Base-by-base conservation (phyloP, 2,888 invertebrate species). In the Athalia circularis region DNA sequence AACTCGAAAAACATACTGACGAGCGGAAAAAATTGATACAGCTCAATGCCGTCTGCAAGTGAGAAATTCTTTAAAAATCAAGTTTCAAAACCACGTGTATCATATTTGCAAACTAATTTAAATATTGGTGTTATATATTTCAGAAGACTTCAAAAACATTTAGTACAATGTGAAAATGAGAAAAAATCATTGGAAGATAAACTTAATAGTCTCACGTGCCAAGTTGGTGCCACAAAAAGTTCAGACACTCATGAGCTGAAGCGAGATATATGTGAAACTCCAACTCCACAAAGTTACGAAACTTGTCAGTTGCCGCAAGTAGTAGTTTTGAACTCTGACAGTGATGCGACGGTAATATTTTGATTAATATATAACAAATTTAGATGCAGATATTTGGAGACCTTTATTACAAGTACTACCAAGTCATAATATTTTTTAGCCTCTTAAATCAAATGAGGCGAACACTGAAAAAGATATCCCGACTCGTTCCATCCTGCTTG, bases 381-480 rank as follows among this genome's bases (percentile, higher is more conserved):
- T 29, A 29, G 29, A 29, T 29, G 29, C 29, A 29, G 29, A 29
- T 29, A 29, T 29, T 29, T 29, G 29, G 29, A 29, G 29, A 29
- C 29, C 29, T 29, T 29, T 29, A 29, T 29, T 29, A 29, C 29
- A 29, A 29, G 29, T 29, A 29, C 29, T 54, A 54, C 54, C 5
- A 6, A 4, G 7, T 54, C n/a, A 54, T 54, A 54, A 29, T 29
- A 29, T 29, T 1, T 29, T 29, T 29, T 29, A 29, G 29, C 29
- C 29, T 29, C 29, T 29, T 29, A 29, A 29, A 29, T 13, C 57
- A 6, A 80, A 79, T 43, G 77, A 78, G 0, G 81, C 80, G 62
- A 82, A 81, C 72, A 81, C 82, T 57, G 81, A 77, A 65, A 82
- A 83, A 80, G 81, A 84, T 79, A 72, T 83, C 3, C 82, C 81